phyloP scores from a whole-genome alignment of 2,113 vertebrate genomes.

The Neodontobutis hainanensis region DNA sequence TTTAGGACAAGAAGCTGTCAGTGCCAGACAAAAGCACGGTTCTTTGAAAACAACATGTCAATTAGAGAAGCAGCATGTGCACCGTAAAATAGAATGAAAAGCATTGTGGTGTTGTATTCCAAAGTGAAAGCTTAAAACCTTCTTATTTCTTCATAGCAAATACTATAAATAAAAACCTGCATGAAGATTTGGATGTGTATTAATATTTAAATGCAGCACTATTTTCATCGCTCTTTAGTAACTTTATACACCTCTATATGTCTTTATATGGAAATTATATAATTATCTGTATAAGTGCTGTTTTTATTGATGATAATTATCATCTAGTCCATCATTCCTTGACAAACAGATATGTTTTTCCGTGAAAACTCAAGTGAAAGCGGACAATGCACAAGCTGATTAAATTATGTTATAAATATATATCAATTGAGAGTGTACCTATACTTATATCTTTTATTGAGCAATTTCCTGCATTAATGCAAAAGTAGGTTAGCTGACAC shows the following conservation, averaged over 20 bases:
- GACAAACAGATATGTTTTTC: constrained; percentile 13
- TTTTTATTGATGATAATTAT: constrained; percentile 18
- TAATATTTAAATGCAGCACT: not conserved
- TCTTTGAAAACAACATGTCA: constrained; percentile 23
- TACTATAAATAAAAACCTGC: too few species aligned
- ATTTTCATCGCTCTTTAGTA: not conserved
- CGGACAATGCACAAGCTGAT: constrained; percentile 11
- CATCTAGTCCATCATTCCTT: constrained; percentile 1
- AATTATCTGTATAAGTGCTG: not conserved
- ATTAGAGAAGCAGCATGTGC: constrained; percentile 30
- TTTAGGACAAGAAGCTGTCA: constrained; percentile 29
- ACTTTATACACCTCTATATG: not conserved
- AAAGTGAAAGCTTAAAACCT: too few species aligned
- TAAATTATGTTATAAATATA: constrained; percentile 34
- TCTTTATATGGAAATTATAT: not conserved
- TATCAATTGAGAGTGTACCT: constrained; percentile 21
- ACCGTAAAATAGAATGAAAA: not conserved
- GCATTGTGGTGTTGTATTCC: not conserved
- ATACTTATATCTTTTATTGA: constrained; percentile 46
- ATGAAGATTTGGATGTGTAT: not conserved
- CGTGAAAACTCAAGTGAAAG: not conserved
- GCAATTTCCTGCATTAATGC: constrained; percentile 65
- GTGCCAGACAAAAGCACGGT: constrained; percentile 40
- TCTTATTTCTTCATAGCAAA: too few species aligned
- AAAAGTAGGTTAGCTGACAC: constrained; percentile 76